A percentile compares a stretch with the other conserved stretches of the same genome.
Conservation (phyloP, 2,888 invertebrate genomes). For the Selenia dentaria region DNA sequence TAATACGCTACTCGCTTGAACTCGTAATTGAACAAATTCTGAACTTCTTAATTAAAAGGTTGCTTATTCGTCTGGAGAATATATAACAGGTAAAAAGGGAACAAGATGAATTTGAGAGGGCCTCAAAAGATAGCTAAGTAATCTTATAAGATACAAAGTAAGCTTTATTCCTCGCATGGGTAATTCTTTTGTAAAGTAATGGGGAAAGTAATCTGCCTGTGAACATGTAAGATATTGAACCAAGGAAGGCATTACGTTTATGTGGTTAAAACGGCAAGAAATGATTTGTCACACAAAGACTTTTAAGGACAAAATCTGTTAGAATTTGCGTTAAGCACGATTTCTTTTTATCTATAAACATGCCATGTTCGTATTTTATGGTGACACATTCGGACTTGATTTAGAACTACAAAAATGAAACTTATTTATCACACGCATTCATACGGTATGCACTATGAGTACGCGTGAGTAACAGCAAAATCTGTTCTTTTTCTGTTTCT, state of each 20-base stretch:
- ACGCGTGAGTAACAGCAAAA: too few relatives aligned
- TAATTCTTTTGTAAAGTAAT: conserved; percentile 32
- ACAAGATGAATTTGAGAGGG: conserved; percentile 40
- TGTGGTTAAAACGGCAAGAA: background rate
- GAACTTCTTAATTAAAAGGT: conserved; percentile 51
- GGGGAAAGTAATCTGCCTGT: conserved; percentile 15
- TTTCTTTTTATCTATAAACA: too few relatives aligned
- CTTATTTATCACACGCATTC: too few relatives aligned
- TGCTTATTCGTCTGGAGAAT: conserved; percentile 37
- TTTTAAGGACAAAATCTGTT: too few relatives aligned
- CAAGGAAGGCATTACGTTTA: background rate
- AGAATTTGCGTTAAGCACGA: too few relatives aligned
- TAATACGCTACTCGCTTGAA: too few relatives aligned
- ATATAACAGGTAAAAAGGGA: conserved; percentile 37
- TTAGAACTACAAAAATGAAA: too few relatives aligned
- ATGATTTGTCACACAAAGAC: background rate
- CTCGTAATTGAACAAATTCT: too few relatives aligned
- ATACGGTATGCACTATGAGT: too few relatives aligned
- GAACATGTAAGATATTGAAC: conserved; percentile 16
- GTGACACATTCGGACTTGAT: too few relatives aligned
- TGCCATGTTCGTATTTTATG: too few relatives aligned
- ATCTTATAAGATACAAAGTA: conserved; percentile 41
- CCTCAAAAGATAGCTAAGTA: conserved; percentile 39
- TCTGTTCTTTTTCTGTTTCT: too few relatives aligned
- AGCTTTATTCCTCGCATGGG: conserved; percentile 40